Percentiles rank a stretch among this genome's conserved stretches.
phyloP scores from a whole-genome alignment of 2,797 vertebrate species.

The Octomys mimax region DNA sequence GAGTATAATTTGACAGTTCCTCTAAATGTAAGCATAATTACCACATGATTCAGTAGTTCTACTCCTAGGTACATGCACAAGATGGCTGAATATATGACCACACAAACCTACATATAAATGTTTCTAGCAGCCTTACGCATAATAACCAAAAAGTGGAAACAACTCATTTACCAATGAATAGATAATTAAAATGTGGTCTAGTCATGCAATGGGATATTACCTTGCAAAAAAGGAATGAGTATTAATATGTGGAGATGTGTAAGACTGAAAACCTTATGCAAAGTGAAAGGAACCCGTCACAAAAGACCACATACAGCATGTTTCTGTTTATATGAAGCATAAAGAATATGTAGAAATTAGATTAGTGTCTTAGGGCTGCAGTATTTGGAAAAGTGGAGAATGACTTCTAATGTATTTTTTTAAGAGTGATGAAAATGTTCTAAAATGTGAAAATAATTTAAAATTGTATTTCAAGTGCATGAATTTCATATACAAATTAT shows the following conservation, averaged over 20 bases:
- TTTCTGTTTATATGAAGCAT: not conserved
- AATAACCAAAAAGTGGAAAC: not conserved
- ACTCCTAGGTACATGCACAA: not conserved
- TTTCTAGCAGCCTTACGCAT: not conserved
- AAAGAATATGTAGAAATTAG: not conserved
- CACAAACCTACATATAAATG: not conserved
- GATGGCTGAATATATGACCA: not conserved
- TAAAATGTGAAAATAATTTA: not conserved
- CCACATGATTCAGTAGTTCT: not conserved
- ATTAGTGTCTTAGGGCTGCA: not conserved
- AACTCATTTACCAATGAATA: not conserved
- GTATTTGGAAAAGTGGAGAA: not conserved
- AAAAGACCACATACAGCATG: not conserved
- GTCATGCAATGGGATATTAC: not conserved
- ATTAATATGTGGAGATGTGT: not conserved
- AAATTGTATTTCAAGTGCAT: not conserved
- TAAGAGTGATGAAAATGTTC: not conserved
- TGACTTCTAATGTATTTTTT: not conserved
- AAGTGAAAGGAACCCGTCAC: not conserved
- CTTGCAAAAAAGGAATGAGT: not conserved
- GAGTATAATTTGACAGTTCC: not conserved
- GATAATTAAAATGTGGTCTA: not conserved
- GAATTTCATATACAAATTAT: constrained; percentile 24
- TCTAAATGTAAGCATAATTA: not conserved
- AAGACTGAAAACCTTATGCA: constrained; percentile 1